Evolutionary conservation across 1,140 invertebrate genomes (phyloP), one percentile per base, ranked within the genome.

Genomic region (Nebria ingens): DNA sequence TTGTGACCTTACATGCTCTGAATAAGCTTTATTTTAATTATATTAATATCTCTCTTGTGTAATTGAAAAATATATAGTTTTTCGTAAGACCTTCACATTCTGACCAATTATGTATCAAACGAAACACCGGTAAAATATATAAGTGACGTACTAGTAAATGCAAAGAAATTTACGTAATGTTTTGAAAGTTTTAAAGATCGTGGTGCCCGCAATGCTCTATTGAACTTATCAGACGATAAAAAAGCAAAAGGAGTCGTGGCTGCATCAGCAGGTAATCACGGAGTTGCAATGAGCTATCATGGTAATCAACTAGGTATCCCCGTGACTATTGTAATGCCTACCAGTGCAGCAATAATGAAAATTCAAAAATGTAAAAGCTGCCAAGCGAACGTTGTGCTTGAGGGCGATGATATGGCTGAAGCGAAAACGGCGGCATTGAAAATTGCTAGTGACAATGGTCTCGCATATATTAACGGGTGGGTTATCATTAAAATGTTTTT

Each of bases 271-370:
- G 88, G 88, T 0, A 91, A 91, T 71, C 87, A 80, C 65, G 86
- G 86, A 0, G 69, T 85, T 17, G 86, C 83, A 1, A 68, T 91
- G 17, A 79, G 79, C 42, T 89, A 85, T 64, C 85, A 91, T 64
- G 88, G 84, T 0, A 67, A 76, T 19, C 69, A 79, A 45, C 70
- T 91, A 1, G 73, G 74, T 2, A 82, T 91, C 52, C 82, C 85
- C 0, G 79, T 89, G 1, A 86, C 85, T 0, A 86, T 91, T 1
- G 81, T 92, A 2, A 89, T 91, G 86, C 87, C 89, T 1, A 72
- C 77, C 0, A 68, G 75, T 12, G 81, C 84, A 0, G 82, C 85
- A 0, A 77, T 91, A 13, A 86, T 84, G 76, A 91, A 91, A 68
- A 76, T 90, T 25, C 76, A 84, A 54, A 72, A 76, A 13, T 90